Evolutionary conservation across 2,797 vertebrate species (phyloP), one percentile per base, ranked within the genome.

Genomic region (Gambelia wislizenii): DNA sequence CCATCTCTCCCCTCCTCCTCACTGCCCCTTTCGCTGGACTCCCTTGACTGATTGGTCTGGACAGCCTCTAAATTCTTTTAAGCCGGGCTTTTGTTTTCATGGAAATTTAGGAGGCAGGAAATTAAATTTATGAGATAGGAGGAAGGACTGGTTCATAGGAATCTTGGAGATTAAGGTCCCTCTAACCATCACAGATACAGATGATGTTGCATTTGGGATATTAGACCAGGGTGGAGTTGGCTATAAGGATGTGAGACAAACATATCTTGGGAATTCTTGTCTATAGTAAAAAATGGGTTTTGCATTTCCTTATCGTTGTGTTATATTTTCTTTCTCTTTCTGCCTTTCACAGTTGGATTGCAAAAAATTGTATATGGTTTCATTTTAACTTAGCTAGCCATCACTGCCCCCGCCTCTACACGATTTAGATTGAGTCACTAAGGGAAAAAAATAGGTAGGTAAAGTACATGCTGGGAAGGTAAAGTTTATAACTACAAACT

Each of bases 21-120:
- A 16, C 92, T 93, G 82, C 85, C 87, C 91, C 87, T 90, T 91
- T 88, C 76, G 86, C 93, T 91, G 77, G 77, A 85, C 83, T 91
- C 72, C 0, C 0, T 44, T 89, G 90, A 87, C 1, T 20, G 10
- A 90, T 91, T 89, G 91, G 76, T 88, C 83, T 84, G 90, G 90
- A 88, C 89, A 83, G 74, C 85, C 47, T 84, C 49, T 76, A 82
- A 75, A 76, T 86, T 89, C 79, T 76, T 86, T 77, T 86, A 82
- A 86, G 59, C 78, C 84, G 67, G 0, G 2, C 47, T 25, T 27
- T 82, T 64, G 59, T 89, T 93, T 90, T 89, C 25, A 81, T 91
- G 87, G 49, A 47, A 82, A 87, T 89, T 87, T 86, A 80, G 47
- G 92, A 92, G 91, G 59, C 44, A 94, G 91, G 92, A 89, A 95